Evolutionary conservation across 1,140 invertebrate genomes (phyloP).

Genomic region (Dreissena polymorpha): DNA sequence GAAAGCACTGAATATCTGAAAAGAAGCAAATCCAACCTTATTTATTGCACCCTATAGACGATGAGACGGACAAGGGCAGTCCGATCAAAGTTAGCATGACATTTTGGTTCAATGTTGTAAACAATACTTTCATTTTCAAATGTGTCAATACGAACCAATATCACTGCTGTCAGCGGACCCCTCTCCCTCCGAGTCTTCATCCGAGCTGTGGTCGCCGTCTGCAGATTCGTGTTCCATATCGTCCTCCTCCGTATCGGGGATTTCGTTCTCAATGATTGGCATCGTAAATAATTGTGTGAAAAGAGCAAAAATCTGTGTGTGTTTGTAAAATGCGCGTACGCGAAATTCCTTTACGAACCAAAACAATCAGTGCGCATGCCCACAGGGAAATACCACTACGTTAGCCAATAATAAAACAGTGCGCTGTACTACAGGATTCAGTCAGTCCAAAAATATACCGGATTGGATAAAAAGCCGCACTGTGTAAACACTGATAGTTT

Average conservation of each 20-base stretch:
- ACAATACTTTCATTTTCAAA: neutral
- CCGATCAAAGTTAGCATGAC: neutral
- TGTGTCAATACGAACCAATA: slow-evolving; percentile 20
- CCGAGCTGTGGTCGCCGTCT: slow-evolving; percentile 80
- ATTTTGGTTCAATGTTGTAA: neutral
- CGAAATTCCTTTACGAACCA: slow-evolving; percentile 44
- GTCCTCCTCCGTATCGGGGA: slow-evolving; percentile 79
- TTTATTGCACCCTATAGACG: neutral
- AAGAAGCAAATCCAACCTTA: too few relatives aligned
- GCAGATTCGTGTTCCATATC: slow-evolving; percentile 81
- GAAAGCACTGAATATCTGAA: too few relatives aligned
- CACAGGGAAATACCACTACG: slow-evolving; percentile 46
- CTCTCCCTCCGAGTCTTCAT: slow-evolving; percentile 75
- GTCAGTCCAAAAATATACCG: too few relatives aligned
- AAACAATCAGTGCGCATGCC: slow-evolving; percentile 58
- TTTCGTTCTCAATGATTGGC: slow-evolving; percentile 78
- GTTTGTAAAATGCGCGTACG: slow-evolving; percentile 29
- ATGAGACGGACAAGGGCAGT: too few relatives aligned
- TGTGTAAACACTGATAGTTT: too few relatives aligned
- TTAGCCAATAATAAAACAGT: neutral
- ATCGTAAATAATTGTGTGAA: slow-evolving; percentile 59
- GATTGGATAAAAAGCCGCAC: too few relatives aligned
- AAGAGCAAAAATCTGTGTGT: neutral
- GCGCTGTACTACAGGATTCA: too few relatives aligned
- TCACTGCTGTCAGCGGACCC: slow-evolving; percentile 77